Conservation (phyloP, 2,888 invertebrate genomes). For the Platycnemis pennipes region DNA sequence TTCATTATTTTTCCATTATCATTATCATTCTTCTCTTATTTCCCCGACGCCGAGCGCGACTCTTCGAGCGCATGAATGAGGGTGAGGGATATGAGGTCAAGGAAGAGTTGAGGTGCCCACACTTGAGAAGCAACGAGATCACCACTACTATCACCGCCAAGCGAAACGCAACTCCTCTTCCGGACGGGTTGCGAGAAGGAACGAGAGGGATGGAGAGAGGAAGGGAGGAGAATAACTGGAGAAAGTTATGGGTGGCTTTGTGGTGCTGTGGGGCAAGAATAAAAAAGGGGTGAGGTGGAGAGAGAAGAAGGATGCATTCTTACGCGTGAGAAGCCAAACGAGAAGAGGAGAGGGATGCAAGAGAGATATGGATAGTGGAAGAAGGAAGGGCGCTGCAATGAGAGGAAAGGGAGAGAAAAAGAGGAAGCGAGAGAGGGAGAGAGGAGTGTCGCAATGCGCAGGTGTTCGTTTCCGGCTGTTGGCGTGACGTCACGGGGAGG, state of each 20-base stretch:
- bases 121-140: neutral
- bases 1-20: neutral
- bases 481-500: slow-evolving; percentile 59
- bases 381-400: slow-evolving; percentile 29
- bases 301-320: neutral
- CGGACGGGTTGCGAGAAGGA: neutral
- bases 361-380: neutral
- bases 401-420: neutral
- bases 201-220: neutral
- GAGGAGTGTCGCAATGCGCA: slow-evolving; percentile 63
- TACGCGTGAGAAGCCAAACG: neutral
- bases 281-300: neutral
- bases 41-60: neutral
- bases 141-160: neutral
- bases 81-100: neutral
- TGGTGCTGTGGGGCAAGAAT: neutral
- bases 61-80: neutral
- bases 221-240: neutral
- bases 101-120: neutral
- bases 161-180: slow-evolving; percentile 6
- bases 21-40: neutral
- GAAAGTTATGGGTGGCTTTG: neutral
- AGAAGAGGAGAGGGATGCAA: neutral
- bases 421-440: neutral
- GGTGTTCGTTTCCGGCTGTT: slow-evolving; percentile 65